A percentile compares a stretch with the other conserved stretches of the same genome.
These are phyloP conservation scores for Emydura subglobosa DNA, from an alignment of 2,113 vertebrate species.

Conservation along the genomic window DNA sequence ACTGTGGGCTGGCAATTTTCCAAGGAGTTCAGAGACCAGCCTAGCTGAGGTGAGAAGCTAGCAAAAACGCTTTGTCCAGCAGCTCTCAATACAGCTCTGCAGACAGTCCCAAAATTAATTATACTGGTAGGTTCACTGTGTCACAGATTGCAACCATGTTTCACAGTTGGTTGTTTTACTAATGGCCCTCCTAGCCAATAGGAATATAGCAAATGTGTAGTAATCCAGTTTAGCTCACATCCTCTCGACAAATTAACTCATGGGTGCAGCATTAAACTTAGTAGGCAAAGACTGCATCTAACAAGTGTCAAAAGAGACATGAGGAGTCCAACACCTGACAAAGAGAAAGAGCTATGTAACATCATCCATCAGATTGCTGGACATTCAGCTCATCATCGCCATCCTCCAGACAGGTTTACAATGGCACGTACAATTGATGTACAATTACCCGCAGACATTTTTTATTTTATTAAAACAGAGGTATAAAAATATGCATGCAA, in stretches of 20 bases:
- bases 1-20: background rate
- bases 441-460: constrained; percentile 66
- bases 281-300: background rate
- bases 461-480: constrained; percentile 61
- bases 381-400: background rate
- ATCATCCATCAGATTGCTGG: rapidly evolving
- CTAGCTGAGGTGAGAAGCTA: background rate
- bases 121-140: background rate
- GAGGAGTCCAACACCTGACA: background rate
- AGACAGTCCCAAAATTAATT: background rate
- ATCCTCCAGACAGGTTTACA: background rate
- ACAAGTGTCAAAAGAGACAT: background rate
- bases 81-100: background rate
- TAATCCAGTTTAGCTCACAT: background rate
- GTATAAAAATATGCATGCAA: constrained; percentile 74
- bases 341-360: rapidly evolving
- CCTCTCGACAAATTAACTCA: background rate
- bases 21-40: background rate
- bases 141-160: background rate
- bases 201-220: background rate
- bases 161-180: background rate
- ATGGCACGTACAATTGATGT: constrained; percentile 45
- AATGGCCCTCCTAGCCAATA: background rate
- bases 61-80: background rate
- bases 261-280: background rate